phyloP scores from a whole-genome alignment of 2,888 invertebrate species.

The Mesorhabditis sp. region DNA sequence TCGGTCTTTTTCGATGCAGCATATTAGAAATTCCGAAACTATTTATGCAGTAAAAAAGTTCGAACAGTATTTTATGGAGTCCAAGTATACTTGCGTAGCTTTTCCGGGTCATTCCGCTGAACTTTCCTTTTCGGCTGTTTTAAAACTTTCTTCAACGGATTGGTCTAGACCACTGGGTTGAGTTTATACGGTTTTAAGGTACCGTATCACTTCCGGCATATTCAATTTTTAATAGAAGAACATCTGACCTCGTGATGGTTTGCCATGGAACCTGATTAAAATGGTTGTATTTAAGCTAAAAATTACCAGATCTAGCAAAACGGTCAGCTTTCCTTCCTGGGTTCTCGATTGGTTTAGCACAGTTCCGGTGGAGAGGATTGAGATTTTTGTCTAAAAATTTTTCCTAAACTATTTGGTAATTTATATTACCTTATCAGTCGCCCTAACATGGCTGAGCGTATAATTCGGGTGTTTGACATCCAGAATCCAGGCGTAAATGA shows the following conservation, averaged over 20 bases:
- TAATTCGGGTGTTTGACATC: slow-evolving; percentile 26
- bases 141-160: no score
- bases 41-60: no score
- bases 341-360: slow-evolving; percentile 14
- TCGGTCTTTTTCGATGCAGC: no score
- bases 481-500: slow-evolving; percentile 52
- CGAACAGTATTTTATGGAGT: no score
- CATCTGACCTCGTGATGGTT: slow-evolving; percentile 34
- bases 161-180: no score
- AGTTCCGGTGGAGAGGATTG: slow-evolving; percentile 35
- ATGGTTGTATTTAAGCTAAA: no score
- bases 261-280: slow-evolving; percentile 30
- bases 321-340: slow-evolving; percentile 7
- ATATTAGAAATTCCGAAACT: no score
- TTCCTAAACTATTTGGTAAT: neutral
- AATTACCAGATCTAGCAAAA: slow-evolving; percentile 9
- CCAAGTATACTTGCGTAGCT: no score
- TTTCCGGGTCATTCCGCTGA: no score
- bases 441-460: slow-evolving; percentile 31
- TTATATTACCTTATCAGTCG: slow-evolving; percentile 33
- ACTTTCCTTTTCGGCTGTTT: no score
- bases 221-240: slow-evolving; percentile 50
- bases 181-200: neutral
- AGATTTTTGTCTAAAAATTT: slow-evolving; percentile 36
- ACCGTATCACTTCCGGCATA: slow-evolving; percentile 27